A percentile compares a stretch with the other conserved stretches of the same genome.
phyloP scores from a whole-genome alignment of 2,797 vertebrate species.

The Silurus lanzhouensis region DNA sequence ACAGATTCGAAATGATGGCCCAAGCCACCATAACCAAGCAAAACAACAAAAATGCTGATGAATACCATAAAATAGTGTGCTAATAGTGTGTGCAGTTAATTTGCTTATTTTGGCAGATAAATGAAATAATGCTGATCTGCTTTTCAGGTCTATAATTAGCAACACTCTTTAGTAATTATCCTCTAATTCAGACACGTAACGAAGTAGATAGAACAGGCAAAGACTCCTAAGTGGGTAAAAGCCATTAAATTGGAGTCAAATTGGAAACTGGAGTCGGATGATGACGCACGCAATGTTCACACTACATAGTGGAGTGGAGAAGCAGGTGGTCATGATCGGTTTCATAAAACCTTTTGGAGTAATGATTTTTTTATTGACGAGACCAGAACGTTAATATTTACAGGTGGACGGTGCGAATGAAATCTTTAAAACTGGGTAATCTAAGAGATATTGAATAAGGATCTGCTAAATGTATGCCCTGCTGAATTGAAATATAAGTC shows the following conservation, averaged over 20 bases:
- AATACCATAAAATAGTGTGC: conserved; percentile 15
- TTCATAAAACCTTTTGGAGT: conserved; percentile 37
- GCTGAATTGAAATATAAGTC: conserved; percentile 31
- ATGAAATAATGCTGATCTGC: neutral
- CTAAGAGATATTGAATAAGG: conserved; percentile 36
- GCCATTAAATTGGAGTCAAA: conserved; percentile 9
- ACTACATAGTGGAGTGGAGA: neutral
- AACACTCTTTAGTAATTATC: conserved; percentile 1
- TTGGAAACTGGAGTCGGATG: conserved; percentile 4
- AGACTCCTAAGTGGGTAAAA: conserved; percentile 16
- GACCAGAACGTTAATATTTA: conserved; percentile 42
- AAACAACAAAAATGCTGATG: conserved; percentile 40
- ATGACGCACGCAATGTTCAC: conserved; percentile 16
- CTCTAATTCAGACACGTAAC: neutral
- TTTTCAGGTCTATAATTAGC: neutral
- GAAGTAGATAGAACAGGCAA: conserved; percentile 11
- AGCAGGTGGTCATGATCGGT: conserved; percentile 37
- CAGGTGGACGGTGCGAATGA: conserved; percentile 41
- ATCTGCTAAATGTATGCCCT: conserved; percentile 28
- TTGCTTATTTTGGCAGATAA: neutral
- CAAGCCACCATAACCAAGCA: conserved; percentile 19
- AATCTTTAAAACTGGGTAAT: conserved; percentile 44
- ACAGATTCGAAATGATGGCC: conserved; percentile 45
- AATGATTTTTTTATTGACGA: conserved; percentile 48
- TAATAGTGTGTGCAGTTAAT: neutral